phyloP scores from a whole-genome alignment of 1,140 invertebrate species.

The Pissodes strobi region DNA sequence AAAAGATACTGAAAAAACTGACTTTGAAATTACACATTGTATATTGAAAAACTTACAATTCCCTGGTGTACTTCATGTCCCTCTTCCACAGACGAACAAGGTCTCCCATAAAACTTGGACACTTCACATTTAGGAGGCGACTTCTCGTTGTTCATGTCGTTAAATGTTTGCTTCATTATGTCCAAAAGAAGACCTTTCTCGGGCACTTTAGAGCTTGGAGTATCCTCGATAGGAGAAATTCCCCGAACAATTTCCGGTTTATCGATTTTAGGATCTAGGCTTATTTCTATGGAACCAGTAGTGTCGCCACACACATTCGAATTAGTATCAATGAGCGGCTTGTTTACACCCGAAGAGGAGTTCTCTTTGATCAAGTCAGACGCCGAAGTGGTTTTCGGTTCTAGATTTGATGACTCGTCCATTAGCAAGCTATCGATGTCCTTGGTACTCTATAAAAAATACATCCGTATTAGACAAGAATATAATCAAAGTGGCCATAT shows the following conservation, averaged over 20 bases:
- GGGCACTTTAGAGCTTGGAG: constrained; percentile 52
- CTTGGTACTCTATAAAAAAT: constrained; percentile 12
- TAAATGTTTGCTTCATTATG: constrained; percentile 58
- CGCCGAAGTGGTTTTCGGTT: neutral
- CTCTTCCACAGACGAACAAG: neutral
- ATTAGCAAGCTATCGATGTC: constrained; percentile 2
- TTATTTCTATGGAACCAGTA: neutral
- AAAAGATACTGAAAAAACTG: too few species aligned
- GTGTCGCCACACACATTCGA: constrained; percentile 45
- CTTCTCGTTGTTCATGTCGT: constrained; percentile 46
- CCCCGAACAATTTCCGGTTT: constrained; percentile 20
- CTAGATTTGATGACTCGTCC: constrained; percentile 17
- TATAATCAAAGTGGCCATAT: too few species aligned
- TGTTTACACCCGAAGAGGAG: constrained; percentile 5
- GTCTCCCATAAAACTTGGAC: constrained; percentile 21
- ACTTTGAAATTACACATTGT: neutral
- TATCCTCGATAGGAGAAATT: constrained; percentile 48
- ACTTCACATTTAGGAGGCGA: neutral
- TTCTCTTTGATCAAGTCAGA: neutral
- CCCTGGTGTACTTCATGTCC: neutral
- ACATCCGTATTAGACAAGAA: too few species aligned
- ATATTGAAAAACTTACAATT: neutral
- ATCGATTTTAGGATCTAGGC: constrained; percentile 6
- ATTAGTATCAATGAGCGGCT: constrained; percentile 46
- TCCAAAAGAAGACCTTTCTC: constrained; percentile 56